Conservation (phyloP, 2,113 vertebrate genomes). For the Gallinago media region DNA sequence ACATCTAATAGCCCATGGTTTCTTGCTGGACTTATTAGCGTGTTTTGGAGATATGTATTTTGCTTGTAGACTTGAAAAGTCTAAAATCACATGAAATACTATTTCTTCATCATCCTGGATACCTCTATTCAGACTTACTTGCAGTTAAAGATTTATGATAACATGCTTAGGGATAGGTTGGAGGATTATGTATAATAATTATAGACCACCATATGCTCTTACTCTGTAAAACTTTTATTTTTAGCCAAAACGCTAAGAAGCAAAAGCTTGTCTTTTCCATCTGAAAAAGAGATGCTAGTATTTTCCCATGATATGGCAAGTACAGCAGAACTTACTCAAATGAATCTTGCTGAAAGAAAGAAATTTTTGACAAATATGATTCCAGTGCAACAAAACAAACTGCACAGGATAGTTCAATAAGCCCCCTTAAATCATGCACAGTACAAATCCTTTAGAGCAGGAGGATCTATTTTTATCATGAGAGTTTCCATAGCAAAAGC, state of each 20-base stretch:
- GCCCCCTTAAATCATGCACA: conserved; percentile 27
- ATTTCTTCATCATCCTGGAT: neutral
- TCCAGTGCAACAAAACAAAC: conserved; percentile 13
- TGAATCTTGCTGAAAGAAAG: neutral
- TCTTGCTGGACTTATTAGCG: neutral
- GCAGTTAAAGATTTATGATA: conserved; percentile 26
- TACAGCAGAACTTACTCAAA: neutral
- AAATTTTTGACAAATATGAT: neutral
- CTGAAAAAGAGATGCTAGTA: neutral
- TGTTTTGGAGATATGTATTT: neutral
- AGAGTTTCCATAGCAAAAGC: conserved; percentile 37
- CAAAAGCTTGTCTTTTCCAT: neutral
- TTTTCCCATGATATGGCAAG: neutral
- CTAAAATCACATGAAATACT: neutral
- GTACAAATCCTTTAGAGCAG: conserved; percentile 8
- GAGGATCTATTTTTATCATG: conserved; percentile 57
- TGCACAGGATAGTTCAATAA: neutral
- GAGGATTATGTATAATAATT: conserved; percentile 4
- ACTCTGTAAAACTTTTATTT: neutral
- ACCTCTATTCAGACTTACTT: neutral
- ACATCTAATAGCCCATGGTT: neutral
- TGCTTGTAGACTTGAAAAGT: neutral
- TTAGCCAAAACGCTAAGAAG: neutral
- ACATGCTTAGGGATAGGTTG: neutral
- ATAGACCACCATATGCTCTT: neutral